Conservation (phyloP, 2,888 invertebrate species). For the Apotomis turbidana region DNA sequence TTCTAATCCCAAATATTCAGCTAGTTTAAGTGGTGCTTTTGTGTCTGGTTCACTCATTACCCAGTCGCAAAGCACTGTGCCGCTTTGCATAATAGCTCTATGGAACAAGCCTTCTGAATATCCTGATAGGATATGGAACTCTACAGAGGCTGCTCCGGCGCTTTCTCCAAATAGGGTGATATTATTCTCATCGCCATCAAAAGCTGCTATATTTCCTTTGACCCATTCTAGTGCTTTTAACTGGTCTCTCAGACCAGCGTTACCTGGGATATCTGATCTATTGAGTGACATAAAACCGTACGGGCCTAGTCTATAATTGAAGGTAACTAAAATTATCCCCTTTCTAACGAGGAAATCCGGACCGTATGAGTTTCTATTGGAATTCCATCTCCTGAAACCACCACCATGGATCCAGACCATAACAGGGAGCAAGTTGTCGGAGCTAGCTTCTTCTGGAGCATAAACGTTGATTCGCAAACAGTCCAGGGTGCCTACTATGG, state of each 20-base stretch:
- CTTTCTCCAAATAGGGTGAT: conserved; percentile 44
- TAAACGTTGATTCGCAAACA: conserved; percentile 43
- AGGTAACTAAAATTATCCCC: conserved; percentile 43
- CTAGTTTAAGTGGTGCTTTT: conserved; percentile 42
- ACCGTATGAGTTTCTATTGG: conserved; percentile 39
- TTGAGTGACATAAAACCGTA: conserved; percentile 44
- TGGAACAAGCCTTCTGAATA: conserved; percentile 41
- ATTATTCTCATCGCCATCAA: conserved; percentile 41
- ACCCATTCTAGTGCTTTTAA: conserved; percentile 41
- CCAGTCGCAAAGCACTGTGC: conserved; percentile 41
- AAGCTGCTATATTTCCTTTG: conserved; percentile 41
- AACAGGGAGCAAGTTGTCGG: conserved; percentile 40
- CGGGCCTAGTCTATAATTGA: conserved; percentile 42
- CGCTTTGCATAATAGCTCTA: conserved; percentile 47
- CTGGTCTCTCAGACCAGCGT: conserved; percentile 43
- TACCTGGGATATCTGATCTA: conserved; percentile 42
- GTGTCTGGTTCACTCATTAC: conserved; percentile 40
- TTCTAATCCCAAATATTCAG: conserved; percentile 40
- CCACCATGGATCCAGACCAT: conserved; percentile 45
- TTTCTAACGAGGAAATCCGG: conserved; percentile 39
- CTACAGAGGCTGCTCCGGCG: conserved; percentile 42
- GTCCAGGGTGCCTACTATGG: conserved; percentile 39
- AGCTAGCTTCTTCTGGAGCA: conserved; percentile 36
- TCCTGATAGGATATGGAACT: conserved; percentile 41
- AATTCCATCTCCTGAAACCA: conserved; percentile 38